Conservation (phyloP, 2,113 vertebrate genomes). For the Cephalopholis sonnerati region DNA sequence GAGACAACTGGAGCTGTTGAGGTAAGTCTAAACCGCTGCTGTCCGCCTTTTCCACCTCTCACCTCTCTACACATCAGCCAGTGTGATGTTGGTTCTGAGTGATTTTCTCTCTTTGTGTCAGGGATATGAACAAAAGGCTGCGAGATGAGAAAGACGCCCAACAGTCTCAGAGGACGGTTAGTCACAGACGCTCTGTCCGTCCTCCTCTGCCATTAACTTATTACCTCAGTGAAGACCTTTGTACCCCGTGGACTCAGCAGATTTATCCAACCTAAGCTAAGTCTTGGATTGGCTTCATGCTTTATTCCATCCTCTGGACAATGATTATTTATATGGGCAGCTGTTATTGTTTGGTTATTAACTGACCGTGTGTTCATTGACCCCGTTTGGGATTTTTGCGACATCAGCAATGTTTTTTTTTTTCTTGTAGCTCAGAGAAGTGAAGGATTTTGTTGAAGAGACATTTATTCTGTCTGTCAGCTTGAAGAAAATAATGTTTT, state of each 20-base stretch:
- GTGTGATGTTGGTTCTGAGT: not conserved
- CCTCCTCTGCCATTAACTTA: conserved; percentile 74
- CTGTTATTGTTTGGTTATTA: conserved; percentile 57
- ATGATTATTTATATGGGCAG: conserved; percentile 58
- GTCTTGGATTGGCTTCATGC: conserved; percentile 29
- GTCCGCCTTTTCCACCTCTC: not conserved
- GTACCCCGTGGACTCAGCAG: conserved; percentile 72
- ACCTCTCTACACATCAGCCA: not conserved
- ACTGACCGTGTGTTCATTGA: conserved; percentile 33
- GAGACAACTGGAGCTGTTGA: conserved; percentile 93
- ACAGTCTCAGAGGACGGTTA: conserved; percentile 90
- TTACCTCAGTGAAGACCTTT: conserved; percentile 83
- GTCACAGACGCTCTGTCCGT: conserved; percentile 82
- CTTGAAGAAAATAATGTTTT: conserved; percentile 27
- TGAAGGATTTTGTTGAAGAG: conserved; percentile 39
- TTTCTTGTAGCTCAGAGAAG: conserved; percentile 13
- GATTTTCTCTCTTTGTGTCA: conserved; percentile 68
- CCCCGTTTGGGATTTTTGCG: conserved; percentile 13
- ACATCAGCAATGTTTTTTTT: conserved; percentile 29
- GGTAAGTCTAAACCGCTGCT: conserved; percentile 78
- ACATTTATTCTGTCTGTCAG: conserved; percentile 46
- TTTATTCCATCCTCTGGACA: conserved; percentile 46
- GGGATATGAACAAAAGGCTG: conserved; percentile 95
- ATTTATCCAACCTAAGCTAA: conserved; percentile 79
- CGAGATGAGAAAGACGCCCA: conserved; percentile 93